Percentiles rank a stretch among this genome's conserved stretches.
These are phyloP conservation scores for Umimayanthus kanabou DNA, from an alignment of 92 coral and sea anemone genomes.

Conservation along the genomic window DNA sequence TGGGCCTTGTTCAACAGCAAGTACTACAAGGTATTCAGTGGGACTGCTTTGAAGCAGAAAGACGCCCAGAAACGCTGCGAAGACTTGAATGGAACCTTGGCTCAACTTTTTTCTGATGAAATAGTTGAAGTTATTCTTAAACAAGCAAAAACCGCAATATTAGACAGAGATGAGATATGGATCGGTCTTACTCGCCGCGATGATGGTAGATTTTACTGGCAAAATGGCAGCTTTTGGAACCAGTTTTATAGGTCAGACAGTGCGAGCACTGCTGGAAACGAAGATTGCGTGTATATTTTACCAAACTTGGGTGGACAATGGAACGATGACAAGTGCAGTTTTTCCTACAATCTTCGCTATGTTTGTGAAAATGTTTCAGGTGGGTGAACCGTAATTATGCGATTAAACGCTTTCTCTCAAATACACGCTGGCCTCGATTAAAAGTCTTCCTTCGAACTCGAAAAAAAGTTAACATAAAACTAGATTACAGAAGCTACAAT, in stretches of 20 bases:
- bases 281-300: neutral
- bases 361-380: neutral
- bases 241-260: neutral
- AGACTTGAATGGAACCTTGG: neutral
- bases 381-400: neutral
- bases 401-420: too few relatives aligned
- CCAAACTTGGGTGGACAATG: neutral
- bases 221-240: neutral
- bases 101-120: neutral
- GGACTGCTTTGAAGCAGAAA: neutral
- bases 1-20: neutral
- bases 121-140: neutral
- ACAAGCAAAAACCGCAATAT: neutral
- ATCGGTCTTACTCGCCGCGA: neutral
- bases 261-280: neutral
- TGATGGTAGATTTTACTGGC: constrained; percentile 1
- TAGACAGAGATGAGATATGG: neutral
- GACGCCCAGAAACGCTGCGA: neutral
- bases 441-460: too few relatives aligned
- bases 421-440: too few relatives aligned
- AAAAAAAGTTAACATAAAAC: too few relatives aligned
- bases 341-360: neutral
- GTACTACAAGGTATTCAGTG: neutral
- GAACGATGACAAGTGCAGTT: neutral
- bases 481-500: too few relatives aligned